These are phyloP conservation scores for Thripadectes ignobilis DNA, from an alignment of 2,797 vertebrate species.

Conservation along the genomic window DNA sequence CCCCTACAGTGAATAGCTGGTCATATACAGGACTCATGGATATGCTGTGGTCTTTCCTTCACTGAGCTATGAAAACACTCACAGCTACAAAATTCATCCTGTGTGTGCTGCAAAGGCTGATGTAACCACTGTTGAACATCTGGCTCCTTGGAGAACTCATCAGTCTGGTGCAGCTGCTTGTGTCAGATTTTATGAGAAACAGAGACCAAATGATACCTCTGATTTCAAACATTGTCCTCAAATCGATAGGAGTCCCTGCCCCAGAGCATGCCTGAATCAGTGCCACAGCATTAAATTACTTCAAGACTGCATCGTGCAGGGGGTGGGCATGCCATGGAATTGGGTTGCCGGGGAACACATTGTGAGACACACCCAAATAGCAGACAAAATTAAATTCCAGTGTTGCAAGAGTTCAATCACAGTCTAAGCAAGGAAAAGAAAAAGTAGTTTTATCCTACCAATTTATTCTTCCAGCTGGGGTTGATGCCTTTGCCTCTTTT, in stretches of 20 bases:
- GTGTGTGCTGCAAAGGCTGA: background rate
- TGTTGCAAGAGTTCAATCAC: background rate
- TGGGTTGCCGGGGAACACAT: background rate
- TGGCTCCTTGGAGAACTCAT: slow-evolving; percentile 11
- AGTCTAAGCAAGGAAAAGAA: background rate
- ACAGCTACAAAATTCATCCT: background rate
- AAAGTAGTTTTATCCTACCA: background rate
- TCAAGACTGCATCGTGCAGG: background rate
- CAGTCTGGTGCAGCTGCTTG: slow-evolving; percentile 50
- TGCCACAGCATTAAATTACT: slow-evolving; percentile 43
- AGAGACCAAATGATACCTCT: slow-evolving; percentile 15
- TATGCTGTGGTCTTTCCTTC: background rate
- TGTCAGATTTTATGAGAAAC: slow-evolving; percentile 44
- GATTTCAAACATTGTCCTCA: slow-evolving; percentile 26
- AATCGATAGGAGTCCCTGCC: background rate
- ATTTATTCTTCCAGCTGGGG: background rate
- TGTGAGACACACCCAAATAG: slow-evolving; percentile 24
- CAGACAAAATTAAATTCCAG: slow-evolving; percentile 19
- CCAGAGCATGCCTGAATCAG: background rate
- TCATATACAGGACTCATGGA: background rate
- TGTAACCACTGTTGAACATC: slow-evolving; percentile 1
- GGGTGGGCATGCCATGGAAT: background rate
- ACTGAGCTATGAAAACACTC: background rate
- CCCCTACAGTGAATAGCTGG: background rate
- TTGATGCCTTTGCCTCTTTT: background rate